Conservation (phyloP, 2,113 vertebrate species). For the Platysteira castanea region DNA sequence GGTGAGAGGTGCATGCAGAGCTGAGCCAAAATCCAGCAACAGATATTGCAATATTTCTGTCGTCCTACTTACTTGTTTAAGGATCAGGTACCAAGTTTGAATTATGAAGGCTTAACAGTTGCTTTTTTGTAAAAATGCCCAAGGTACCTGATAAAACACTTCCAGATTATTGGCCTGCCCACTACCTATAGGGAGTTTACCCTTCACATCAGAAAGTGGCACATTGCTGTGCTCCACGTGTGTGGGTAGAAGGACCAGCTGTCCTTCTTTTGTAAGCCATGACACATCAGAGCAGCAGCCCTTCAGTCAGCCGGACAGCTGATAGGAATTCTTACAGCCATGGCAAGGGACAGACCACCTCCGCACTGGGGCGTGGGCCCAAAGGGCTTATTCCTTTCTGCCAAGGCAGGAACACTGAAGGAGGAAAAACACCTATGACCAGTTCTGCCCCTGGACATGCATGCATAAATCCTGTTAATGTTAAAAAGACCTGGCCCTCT, state of each 20-base stretch:
- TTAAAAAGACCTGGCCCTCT: background rate
- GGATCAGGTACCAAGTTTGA: background rate
- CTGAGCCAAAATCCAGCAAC: background rate
- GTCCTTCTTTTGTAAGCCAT: background rate
- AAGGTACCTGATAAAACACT: background rate
- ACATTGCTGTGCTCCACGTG: background rate
- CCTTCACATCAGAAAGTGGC: background rate
- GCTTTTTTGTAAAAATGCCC: background rate
- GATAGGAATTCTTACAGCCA: background rate
- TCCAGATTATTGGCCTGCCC: background rate
- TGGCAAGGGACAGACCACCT: background rate
- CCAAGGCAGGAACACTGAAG: background rate
- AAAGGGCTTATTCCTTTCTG: background rate
- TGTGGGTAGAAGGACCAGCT: background rate
- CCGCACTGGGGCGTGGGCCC: background rate
- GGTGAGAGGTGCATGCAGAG: background rate
- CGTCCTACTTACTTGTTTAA: background rate
- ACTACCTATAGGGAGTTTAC: background rate
- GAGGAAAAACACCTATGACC: background rate
- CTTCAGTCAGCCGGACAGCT: background rate
- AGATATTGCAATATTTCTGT: background rate
- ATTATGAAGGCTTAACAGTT: background rate
- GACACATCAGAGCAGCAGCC: background rate
- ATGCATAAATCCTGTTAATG: background rate
- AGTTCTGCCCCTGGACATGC: background rate